Conservation (phyloP, 2,797 vertebrate species). For the Microhierax caerulescens region DNA sequence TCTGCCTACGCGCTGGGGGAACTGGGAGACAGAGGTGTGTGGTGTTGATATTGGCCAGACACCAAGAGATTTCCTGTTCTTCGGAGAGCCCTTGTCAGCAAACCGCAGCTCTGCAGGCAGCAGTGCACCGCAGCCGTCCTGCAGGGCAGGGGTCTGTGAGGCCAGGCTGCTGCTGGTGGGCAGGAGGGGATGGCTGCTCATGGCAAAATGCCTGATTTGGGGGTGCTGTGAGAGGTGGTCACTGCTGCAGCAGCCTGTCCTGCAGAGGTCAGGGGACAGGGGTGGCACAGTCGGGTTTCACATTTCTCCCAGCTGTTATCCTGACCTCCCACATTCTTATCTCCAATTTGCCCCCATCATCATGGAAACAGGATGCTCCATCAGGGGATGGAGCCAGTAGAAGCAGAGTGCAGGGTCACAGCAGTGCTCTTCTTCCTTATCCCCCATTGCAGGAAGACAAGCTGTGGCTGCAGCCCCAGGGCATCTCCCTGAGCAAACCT, state of each 20-base stretch:
- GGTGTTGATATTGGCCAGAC: background rate
- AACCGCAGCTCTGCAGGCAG: background rate
- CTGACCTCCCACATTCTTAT: background rate
- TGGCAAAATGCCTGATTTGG: accelerated
- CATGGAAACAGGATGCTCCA: background rate
- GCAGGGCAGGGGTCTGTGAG: background rate
- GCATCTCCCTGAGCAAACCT: background rate
- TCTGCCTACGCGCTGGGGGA: background rate
- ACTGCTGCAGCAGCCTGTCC: background rate
- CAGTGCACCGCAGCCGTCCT: background rate
- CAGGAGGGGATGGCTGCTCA: background rate
- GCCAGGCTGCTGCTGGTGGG: background rate
- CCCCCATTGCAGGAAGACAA: background rate
- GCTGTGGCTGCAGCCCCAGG: background rate
- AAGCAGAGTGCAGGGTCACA: background rate
- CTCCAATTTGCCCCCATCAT: background rate
- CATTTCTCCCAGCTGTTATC: background rate
- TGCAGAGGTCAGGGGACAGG: background rate
- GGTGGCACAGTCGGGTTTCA: background rate
- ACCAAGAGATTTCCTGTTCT: background rate
- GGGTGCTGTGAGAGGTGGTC: background rate
- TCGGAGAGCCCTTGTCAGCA: background rate
- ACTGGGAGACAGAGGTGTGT: background rate
- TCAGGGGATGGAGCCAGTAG: background rate
- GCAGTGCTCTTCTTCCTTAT: background rate